phyloP scores from a whole-genome alignment of 2,888 invertebrate genomes.

The Tetranychus piercei region DNA sequence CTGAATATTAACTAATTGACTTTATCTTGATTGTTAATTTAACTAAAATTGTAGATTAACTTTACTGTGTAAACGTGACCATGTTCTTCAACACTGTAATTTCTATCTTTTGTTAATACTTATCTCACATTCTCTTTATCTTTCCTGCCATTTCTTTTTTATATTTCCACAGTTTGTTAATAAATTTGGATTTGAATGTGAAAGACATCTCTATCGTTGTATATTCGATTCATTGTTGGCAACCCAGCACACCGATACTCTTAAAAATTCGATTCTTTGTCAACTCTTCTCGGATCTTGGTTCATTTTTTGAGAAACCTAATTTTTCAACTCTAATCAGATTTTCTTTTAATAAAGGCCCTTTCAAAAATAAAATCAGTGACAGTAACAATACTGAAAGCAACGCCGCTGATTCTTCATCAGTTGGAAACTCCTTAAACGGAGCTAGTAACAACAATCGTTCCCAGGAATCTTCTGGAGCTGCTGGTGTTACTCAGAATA shows the following conservation, averaged over 20 bases:
- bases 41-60: too few species aligned
- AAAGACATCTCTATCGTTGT: constrained; percentile 18
- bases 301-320: constrained; percentile 12
- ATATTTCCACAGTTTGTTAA: constrained; percentile 8
- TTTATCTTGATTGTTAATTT: too few species aligned
- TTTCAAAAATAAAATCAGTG: not conserved
- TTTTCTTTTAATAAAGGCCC: constrained; percentile 6
- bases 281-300: constrained; percentile 18
- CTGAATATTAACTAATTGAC: too few species aligned
- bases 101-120: too few species aligned
- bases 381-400: too few species aligned
- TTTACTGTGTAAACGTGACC: not conserved
- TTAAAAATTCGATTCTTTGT: constrained; percentile 10
- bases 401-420: not conserved
- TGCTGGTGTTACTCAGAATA: not conserved
- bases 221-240: not conserved
- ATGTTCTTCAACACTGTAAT: not conserved
- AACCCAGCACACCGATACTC: constrained; percentile 9
- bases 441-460: not conserved
- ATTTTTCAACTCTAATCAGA: constrained; percentile 15
- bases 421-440: not conserved
- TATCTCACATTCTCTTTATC: too few species aligned
- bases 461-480: not conserved
- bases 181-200: constrained; percentile 19
- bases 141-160: not conserved